Conservation (phyloP, 2,888 invertebrate genomes). For the Gastracanthus pulcherrimus region DNA sequence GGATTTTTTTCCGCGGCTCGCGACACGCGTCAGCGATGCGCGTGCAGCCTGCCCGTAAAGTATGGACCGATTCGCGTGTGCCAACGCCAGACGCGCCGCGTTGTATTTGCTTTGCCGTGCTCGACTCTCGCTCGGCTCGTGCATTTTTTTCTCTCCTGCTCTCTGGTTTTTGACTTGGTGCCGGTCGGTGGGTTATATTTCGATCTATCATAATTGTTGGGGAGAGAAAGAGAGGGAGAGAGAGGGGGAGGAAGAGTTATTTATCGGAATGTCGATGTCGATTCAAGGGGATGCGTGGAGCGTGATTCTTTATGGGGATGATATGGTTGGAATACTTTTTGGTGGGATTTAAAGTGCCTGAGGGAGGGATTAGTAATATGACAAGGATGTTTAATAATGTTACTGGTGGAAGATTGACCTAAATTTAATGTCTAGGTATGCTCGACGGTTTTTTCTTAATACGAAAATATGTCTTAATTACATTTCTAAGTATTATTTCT, state of each 20-base stretch:
- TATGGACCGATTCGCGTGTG: slow-evolving; percentile 47
- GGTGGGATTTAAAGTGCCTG: not conserved
- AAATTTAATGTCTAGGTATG: too few relatives aligned
- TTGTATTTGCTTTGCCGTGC: not conserved
- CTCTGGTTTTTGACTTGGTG: too few relatives aligned
- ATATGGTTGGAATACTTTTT: too few relatives aligned
- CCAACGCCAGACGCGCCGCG: slow-evolving; percentile 24
- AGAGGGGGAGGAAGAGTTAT: not conserved
- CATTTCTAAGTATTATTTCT: too few relatives aligned
- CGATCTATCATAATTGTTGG: not conserved
- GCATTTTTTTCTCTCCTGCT: not conserved
- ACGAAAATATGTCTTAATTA: too few relatives aligned
- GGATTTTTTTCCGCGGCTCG: too few relatives aligned
- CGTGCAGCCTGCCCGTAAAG: slow-evolving; percentile 24
- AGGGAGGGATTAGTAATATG: too few relatives aligned
- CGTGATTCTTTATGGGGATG: not conserved
- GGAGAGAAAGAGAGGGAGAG: too few relatives aligned
- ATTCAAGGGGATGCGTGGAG: not conserved
- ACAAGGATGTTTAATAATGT: too few relatives aligned
- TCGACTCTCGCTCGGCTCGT: not conserved
- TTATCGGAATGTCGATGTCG: not conserved
- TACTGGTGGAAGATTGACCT: too few relatives aligned
- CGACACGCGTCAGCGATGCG: slow-evolving; percentile 29
- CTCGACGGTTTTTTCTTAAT: too few relatives aligned
- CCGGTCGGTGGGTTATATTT: not conserved